A percentile compares a stretch with the other conserved stretches of the same genome.
phyloP scores from a whole-genome alignment of 1,140 invertebrate species.

The Contarinia nasturtii region DNA sequence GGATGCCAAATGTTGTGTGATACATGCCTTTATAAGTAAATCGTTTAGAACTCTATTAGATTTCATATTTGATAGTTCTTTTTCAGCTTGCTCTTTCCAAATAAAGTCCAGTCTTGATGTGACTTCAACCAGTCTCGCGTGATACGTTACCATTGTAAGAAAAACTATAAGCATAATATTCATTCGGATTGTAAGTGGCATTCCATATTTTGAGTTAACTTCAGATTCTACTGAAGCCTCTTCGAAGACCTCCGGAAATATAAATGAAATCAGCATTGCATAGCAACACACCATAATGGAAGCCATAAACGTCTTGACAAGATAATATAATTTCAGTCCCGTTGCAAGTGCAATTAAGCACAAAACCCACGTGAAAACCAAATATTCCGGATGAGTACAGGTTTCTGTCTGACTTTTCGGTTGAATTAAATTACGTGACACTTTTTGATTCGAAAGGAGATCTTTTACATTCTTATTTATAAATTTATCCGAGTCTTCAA shows the following conservation, averaged over 20 bases:
- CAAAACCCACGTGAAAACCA: conserved; percentile 86
- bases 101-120: conserved; percentile 82
- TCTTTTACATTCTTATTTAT: no score
- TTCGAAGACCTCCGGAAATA: conserved; percentile 26
- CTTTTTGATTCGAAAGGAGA: no score
- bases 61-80: conserved; percentile 76
- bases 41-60: conserved; percentile 24
- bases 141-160: conserved; percentile 72
- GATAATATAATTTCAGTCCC: conserved; percentile 79
- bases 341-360: conserved; percentile 76
- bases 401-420: not conserved
- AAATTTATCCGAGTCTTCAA: no score
- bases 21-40: conserved; percentile 21
- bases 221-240: conserved; percentile 6
- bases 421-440: no score
- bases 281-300: conserved; percentile 54
- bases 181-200: conserved; percentile 57
- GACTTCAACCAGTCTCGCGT: conserved; percentile 76
- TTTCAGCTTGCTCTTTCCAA: conserved; percentile 85
- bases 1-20: no score
- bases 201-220: conserved; percentile 20
- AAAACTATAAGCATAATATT: conserved; percentile 62
- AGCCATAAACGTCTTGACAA: conserved; percentile 71
- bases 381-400: conserved; percentile 63
- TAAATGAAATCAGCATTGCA: conserved; percentile 42